Conservation (phyloP, 2,113 vertebrate species). For the Gavia stellata region DNA sequence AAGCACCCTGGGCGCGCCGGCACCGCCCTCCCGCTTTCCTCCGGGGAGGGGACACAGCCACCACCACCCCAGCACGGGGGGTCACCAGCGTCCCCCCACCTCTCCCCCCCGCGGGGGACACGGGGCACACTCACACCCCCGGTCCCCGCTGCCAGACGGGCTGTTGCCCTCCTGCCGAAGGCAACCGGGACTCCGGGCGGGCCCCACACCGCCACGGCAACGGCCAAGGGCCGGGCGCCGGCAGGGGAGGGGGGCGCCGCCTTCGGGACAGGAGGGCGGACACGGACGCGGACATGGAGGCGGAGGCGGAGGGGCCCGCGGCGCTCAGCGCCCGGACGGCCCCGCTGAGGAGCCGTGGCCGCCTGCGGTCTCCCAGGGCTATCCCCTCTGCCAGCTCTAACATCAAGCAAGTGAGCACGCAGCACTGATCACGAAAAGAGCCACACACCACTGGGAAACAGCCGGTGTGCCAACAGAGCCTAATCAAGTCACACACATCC, state of each 20-base stretch:
- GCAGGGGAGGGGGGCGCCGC: neutral
- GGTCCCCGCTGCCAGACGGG: neutral
- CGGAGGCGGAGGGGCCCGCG: too few relatives aligned
- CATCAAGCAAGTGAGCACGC: too few relatives aligned
- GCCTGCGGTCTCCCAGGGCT: too few relatives aligned
- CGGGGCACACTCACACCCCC: neutral
- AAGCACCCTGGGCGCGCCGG: neutral
- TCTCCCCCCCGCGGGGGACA: neutral
- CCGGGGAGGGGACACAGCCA: too few relatives aligned
- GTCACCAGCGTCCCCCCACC: neutral
- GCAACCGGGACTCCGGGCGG: neutral
- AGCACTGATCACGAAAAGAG: too few relatives aligned
- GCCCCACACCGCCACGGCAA: neutral
- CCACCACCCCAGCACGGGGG: neutral
- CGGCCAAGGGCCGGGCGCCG: neutral
- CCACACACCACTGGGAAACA: too few relatives aligned
- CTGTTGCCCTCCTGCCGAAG: neutral
- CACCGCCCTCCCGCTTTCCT: neutral
- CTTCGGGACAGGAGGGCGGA: fast-evolving
- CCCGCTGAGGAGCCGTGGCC: neutral
- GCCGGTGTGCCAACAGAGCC: too few relatives aligned
- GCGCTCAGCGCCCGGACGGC: too few relatives aligned
- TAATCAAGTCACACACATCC: too few relatives aligned
- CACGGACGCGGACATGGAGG: too few relatives aligned
- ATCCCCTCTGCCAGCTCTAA: too few relatives aligned